Conservation (phyloP, 2,113 vertebrate genomes). For the Rhinichthys klamathensis region DNA sequence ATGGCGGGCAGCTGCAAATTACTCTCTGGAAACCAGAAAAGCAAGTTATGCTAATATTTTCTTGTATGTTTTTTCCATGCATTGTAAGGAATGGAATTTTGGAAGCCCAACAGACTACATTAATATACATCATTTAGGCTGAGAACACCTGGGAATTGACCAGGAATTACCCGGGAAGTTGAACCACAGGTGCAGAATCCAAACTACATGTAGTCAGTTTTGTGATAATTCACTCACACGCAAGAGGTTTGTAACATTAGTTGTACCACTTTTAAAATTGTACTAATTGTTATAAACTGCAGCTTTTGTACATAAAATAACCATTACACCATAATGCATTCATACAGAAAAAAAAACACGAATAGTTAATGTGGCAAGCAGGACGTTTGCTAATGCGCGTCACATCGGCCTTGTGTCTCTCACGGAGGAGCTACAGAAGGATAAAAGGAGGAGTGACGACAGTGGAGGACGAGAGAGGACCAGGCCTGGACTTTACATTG, state of each 20-base stretch:
- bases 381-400: no score
- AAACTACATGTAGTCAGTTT: no score
- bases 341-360: no score
- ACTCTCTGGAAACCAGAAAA: slow-evolving; percentile 19
- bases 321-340: background rate
- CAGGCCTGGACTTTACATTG: no score
- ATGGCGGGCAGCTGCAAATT: background rate
- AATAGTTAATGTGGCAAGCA: no score
- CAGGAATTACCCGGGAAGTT: background rate
- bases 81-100: background rate
- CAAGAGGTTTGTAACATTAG: background rate
- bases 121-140: no score
- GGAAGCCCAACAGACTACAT: background rate
- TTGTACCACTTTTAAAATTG: background rate
- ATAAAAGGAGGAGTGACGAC: no score
- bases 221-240: background rate
- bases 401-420: no score
- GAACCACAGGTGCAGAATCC: no score
- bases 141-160: no score
- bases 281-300: background rate
- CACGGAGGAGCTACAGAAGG: no score
- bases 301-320: background rate
- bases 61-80: background rate
- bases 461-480: no score
- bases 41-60: background rate